phyloP scores from a whole-genome alignment of 2,797 vertebrate genomes.

The Hybognathus amarus region DNA sequence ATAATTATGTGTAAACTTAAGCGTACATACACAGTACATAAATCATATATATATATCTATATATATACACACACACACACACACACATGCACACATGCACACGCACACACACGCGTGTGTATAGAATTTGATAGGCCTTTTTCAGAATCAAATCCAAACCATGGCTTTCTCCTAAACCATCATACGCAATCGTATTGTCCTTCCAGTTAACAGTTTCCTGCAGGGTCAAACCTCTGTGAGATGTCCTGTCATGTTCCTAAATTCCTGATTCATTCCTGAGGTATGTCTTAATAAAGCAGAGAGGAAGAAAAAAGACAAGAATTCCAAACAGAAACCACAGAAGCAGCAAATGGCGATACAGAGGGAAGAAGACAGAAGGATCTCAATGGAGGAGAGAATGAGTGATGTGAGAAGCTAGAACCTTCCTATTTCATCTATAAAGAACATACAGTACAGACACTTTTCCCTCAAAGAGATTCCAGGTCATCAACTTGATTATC shows the following conservation, averaged over 20 bases:
- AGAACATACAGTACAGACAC: neutral
- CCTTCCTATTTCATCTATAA: neutral
- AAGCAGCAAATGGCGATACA: constrained; percentile 42
- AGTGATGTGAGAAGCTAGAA: neutral
- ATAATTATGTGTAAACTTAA: neutral
- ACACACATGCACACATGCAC: too few species aligned
- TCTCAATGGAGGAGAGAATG: neutral
- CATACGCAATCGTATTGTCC: constrained; percentile 99
- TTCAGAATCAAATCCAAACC: constrained; percentile 63
- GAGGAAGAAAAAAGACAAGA: constrained; percentile 41
- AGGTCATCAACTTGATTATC: neutral
- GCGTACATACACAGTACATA: neutral
- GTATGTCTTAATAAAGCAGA: constrained; percentile 53
- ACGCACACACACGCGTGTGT: neutral
- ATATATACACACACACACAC: neutral
- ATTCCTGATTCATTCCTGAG: constrained; percentile 91
- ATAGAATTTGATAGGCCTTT: constrained; percentile 17
- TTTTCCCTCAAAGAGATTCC: neutral
- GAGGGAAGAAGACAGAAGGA: constrained; percentile 22
- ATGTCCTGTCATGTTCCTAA: constrained; percentile 91
- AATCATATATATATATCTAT: too few species aligned
- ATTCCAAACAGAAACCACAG: constrained; percentile 44
- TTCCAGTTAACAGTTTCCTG: constrained; percentile 99
- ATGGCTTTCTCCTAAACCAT: constrained; percentile 72
- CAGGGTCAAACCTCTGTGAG: constrained; percentile 95